phyloP scores from a whole-genome alignment of 1,140 invertebrate genomes.

The Papilio xuthus region DNA sequence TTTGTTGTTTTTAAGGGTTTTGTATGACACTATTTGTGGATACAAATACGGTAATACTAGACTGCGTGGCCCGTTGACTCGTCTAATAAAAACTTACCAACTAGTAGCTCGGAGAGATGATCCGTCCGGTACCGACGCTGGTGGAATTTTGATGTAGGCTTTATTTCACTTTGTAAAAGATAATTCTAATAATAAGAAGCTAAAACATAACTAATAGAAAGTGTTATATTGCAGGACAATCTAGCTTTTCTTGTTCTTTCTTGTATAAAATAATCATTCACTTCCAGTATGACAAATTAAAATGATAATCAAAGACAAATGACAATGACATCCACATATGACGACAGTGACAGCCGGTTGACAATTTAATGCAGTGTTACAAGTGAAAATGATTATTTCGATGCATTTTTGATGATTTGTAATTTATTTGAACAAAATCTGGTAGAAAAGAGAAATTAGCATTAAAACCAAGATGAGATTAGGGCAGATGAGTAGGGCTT shows the following conservation, averaged over 20 bases:
- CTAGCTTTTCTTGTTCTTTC: conserved; percentile 23
- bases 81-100: conserved; percentile 53
- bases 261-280: conserved; percentile 33
- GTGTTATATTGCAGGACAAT: conserved; percentile 3
- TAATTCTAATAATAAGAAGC: conserved; percentile 21
- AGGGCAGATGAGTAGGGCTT: too few species aligned
- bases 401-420: neutral
- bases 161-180: conserved; percentile 34
- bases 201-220: conserved; percentile 25
- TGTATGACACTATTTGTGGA: neutral
- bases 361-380: conserved; percentile 17
- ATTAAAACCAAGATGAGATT: too few species aligned
- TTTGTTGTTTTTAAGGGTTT: neutral
- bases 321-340: conserved; percentile 37
- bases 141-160: conserved; percentile 69
- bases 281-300: conserved; percentile 37
- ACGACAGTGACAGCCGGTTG: conserved; percentile 32
- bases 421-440: too few species aligned
- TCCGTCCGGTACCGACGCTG: conserved; percentile 68
- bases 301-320: conserved; percentile 36
- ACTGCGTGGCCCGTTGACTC: conserved; percentile 22
- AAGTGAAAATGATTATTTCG: neutral
- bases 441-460: too few species aligned
- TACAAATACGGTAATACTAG: conserved; percentile 7
- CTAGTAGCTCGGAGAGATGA: conserved; percentile 71